phyloP scores from a whole-genome alignment of 2,888 invertebrate genomes.

The Mayetiola destructor region DNA sequence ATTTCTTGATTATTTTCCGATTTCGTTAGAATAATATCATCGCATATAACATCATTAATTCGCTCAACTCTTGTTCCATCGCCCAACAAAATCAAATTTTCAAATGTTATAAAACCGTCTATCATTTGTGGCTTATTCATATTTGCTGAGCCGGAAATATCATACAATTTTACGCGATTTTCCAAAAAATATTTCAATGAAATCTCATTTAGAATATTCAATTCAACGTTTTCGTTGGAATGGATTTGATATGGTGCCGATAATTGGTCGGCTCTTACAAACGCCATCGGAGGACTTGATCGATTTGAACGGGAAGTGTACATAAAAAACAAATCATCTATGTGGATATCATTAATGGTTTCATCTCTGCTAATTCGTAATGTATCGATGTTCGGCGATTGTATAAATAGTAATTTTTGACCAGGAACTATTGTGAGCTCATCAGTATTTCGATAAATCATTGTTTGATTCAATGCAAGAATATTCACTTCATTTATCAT shows the following conservation, averaged over 20 bases:
- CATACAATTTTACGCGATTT: background rate
- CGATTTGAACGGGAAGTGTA: background rate
- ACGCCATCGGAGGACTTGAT: background rate
- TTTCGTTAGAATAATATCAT: background rate
- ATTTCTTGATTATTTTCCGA: background rate
- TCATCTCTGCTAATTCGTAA: background rate
- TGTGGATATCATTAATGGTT: background rate
- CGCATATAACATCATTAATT: background rate
- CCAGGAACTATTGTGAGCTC: background rate
- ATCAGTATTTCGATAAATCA: background rate
- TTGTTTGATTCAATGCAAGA: background rate
- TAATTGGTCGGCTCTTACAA: background rate
- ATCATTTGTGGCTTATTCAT: background rate
- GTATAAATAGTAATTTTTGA: background rate
- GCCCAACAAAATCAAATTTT: background rate
- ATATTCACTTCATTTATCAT: background rate
- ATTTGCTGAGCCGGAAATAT: background rate
- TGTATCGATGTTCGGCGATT: background rate
- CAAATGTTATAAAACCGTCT: background rate
- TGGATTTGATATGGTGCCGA: background rate
- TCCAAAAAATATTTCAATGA: background rate
- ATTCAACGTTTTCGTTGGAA: background rate
- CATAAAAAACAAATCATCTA: background rate
- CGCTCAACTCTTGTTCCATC: background rate
- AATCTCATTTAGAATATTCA: background rate